phyloP scores from a whole-genome alignment of 2,888 invertebrate species.

The Tinea trinotella region DNA sequence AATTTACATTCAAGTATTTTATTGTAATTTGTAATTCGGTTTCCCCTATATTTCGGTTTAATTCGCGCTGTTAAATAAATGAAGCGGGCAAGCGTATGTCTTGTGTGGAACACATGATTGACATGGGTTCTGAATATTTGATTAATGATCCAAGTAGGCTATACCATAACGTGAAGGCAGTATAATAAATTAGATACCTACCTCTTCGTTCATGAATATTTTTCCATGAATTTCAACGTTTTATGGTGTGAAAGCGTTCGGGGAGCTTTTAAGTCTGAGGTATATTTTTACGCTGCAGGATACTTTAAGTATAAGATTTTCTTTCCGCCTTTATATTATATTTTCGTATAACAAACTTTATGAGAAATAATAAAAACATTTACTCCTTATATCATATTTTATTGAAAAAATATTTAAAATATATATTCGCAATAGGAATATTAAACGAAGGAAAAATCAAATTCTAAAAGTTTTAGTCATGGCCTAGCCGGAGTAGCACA shows the following conservation, averaged over 20 bases:
- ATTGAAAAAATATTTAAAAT: too few relatives aligned
- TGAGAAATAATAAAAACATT: background rate
- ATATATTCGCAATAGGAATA: too few relatives aligned
- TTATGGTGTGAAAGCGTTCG: constrained; percentile 7
- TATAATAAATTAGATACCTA: constrained; percentile 12
- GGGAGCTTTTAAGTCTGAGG: background rate
- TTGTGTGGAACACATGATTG: constrained; percentile 50
- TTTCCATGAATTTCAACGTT: constrained; percentile 19
- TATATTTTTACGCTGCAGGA: background rate
- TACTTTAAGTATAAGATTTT: background rate
- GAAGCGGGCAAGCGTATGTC: constrained; percentile 35
- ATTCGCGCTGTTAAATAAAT: constrained; percentile 24
- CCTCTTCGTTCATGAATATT: constrained; percentile 22
- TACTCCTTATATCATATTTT: too few relatives aligned
- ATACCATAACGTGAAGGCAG: constrained; percentile 1
- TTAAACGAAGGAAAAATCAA: too few relatives aligned
- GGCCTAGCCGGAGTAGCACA: too few relatives aligned
- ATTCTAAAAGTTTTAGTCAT: too few relatives aligned
- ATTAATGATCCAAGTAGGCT: constrained; percentile 41
- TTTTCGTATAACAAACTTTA: background rate
- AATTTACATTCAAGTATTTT: too few relatives aligned
- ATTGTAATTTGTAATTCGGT: background rate
- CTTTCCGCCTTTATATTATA: background rate
- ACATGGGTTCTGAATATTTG: constrained; percentile 52
- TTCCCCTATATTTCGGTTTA: background rate